Evolutionary conservation across 2,113 vertebrate species (phyloP).

Genomic region (Calonectris borealis): DNA sequence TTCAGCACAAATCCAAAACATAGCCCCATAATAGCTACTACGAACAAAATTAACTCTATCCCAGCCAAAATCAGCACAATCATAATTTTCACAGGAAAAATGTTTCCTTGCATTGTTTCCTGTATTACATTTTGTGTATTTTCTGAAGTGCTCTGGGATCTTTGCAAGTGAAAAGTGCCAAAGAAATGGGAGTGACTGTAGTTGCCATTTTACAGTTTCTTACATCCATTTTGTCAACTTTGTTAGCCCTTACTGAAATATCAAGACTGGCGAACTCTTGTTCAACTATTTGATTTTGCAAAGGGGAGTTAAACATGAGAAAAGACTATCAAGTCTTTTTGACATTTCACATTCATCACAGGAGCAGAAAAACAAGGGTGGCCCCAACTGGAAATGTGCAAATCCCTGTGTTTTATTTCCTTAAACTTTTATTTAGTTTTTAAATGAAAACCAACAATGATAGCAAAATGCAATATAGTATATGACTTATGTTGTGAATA

Average conservation of each 20-base stretch:
- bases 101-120: neutral
- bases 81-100: neutral
- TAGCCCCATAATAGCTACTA: too few species aligned
- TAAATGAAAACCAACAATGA: conserved; percentile 50
- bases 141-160: neutral
- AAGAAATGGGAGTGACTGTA: neutral
- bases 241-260: neutral
- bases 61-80: too few species aligned
- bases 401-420: neutral
- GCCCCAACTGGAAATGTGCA: neutral
- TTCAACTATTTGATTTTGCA: neutral
- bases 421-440: conserved; percentile 55
- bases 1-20: too few species aligned
- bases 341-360: neutral
- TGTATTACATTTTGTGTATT: neutral
- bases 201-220: neutral
- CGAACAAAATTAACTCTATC: too few species aligned
- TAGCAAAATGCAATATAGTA: neutral
- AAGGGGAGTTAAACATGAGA: neutral
- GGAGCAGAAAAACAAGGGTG: neutral
- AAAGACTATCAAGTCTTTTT: neutral
- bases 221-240: neutral
- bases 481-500: conserved; percentile 61
- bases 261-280: neutral
- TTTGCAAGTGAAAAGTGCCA: neutral